Evolutionary conservation across 2,113 vertebrate genomes (phyloP).

Genomic region (Alethe castanea): DNA sequence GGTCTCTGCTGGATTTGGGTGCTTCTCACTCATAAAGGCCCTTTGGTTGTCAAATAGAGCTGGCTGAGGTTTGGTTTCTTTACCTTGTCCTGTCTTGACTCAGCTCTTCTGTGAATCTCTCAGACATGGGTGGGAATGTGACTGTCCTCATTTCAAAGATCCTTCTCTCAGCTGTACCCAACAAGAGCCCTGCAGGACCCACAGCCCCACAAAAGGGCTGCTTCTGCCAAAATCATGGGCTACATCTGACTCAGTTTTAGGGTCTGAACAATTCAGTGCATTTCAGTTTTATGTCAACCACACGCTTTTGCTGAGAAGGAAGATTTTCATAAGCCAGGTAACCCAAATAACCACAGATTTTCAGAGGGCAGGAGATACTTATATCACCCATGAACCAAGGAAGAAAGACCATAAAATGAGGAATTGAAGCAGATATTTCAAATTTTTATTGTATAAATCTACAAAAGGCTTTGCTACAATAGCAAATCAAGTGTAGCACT

Average conservation of each 20-base stretch:
- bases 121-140: not conserved
- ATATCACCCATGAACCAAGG: not conserved
- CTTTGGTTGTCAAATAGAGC: not conserved
- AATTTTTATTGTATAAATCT: constrained; percentile 71
- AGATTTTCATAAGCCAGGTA: not conserved
- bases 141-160: not conserved
- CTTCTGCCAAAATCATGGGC: not conserved
- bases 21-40: not conserved
- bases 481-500: constrained; percentile 24
- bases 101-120: not conserved
- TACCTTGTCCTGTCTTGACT: not conserved
- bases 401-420: not conserved
- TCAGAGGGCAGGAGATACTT: not conserved
- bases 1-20: not conserved
- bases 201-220: not conserved
- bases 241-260: not conserved
- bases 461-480: constrained; percentile 64
- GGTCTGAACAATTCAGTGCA: not conserved
- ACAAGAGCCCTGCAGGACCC: not conserved
- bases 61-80: not conserved
- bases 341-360: not conserved
- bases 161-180: not conserved
- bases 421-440: not conserved
- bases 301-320: not conserved
- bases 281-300: not conserved